These are phyloP conservation scores for Ochlodes sylvanus DNA, from an alignment of 2,888 invertebrate genomes.

Conservation along the genomic window DNA sequence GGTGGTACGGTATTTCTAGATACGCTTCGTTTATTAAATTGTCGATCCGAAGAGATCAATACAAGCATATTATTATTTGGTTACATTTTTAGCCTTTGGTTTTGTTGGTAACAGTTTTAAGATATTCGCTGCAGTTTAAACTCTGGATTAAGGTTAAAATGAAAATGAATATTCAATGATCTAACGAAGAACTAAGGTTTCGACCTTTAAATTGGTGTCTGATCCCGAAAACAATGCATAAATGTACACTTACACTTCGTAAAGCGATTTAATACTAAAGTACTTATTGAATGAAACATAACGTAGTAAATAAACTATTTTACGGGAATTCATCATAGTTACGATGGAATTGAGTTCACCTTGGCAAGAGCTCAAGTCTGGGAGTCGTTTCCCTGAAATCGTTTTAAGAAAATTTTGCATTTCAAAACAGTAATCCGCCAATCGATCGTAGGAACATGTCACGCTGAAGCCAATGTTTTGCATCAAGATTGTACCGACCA, in stretches of 20 bases:
- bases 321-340: not conserved
- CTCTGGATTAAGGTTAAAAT: not conserved
- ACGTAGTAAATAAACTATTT: not conserved
- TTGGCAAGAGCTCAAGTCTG: constrained; percentile 70
- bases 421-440: constrained; percentile 52
- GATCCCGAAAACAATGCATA: no score
- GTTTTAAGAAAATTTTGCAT: constrained; percentile 53
- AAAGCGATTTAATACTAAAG: no score
- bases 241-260: no score
- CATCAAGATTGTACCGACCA: constrained; percentile 18
- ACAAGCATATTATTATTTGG: no score
- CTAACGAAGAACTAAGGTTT: no score
- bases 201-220: no score
- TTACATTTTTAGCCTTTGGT: no score
- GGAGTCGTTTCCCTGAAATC: constrained; percentile 58
- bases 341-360: constrained; percentile 38
- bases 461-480: constrained; percentile 21
- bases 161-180: not conserved
- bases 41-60: no score
- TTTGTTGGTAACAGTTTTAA: no score
- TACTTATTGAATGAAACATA: not conserved
- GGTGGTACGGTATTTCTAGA: no score
- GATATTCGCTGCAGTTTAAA: no score
- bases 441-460: constrained; percentile 15
- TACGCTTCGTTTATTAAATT: no score